phyloP scores from a whole-genome alignment of 2,113 vertebrate genomes.

The Thunnus maccoyii region DNA sequence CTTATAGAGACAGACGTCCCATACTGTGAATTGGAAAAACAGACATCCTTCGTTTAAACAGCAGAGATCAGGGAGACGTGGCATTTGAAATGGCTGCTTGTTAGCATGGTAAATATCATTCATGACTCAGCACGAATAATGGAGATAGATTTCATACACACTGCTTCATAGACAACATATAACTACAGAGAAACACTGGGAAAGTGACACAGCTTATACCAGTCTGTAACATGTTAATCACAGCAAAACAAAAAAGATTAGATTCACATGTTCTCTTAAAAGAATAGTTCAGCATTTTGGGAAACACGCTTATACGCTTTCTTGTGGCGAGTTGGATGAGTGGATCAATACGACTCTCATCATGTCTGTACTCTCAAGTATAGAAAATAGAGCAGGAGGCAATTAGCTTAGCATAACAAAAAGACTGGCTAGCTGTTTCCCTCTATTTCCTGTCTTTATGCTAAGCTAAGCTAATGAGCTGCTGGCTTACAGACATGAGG shows the following conservation, averaged over 20 bases:
- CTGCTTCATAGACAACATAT: neutral
- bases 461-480: too few species aligned
- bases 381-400: too few species aligned
- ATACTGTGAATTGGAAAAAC: constrained; percentile 22
- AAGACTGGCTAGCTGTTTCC: too few species aligned
- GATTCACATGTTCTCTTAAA: too few species aligned
- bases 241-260: too few species aligned
- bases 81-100: constrained; percentile 36
- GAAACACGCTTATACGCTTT: too few species aligned
- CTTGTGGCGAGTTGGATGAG: too few species aligned
- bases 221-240: neutral
- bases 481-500: neutral
- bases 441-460: too few species aligned
- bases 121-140: constrained; percentile 10
- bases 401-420: too few species aligned
- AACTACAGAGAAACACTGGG: neutral
- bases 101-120: constrained; percentile 45
- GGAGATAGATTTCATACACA: neutral
- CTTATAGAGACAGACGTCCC: constrained; percentile 59
- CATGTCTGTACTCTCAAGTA: too few species aligned
- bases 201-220: neutral
- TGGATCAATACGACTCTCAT: too few species aligned
- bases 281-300: too few species aligned
- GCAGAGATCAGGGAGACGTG: constrained; percentile 3
- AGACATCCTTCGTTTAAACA: constrained; percentile 27